A percentile compares a stretch with the other conserved stretches of the same genome.
Conservation (phyloP, 1,140 invertebrate species). For the Drosophila takahashii region DNA sequence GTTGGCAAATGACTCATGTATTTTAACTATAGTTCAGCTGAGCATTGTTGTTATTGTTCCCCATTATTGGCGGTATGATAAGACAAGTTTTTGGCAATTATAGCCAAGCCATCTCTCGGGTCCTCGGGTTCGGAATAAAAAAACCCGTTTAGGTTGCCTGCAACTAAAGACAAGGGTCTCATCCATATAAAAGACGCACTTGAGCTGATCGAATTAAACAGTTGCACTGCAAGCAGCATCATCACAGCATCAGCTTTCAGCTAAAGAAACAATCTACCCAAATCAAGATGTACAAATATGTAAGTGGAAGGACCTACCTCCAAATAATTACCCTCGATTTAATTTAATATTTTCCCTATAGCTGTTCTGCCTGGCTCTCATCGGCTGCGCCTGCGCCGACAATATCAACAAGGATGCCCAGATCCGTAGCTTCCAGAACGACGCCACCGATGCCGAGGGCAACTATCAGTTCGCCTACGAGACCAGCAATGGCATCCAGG, state of each 20-base stretch:
- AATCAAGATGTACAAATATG: constrained; percentile 78
- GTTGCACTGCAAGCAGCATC: constrained; percentile 68
- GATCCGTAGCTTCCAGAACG: constrained; percentile 80
- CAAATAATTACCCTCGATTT: not conserved
- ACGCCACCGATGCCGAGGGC: constrained; percentile 77
- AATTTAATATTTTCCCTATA: constrained; percentile 16
- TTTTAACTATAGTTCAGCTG: constrained; percentile 60
- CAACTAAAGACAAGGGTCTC: constrained; percentile 21
- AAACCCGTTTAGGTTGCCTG: constrained; percentile 60
- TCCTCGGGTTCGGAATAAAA: constrained; percentile 36
- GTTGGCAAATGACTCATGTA: constrained; percentile 79
- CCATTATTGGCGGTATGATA: constrained; percentile 71
- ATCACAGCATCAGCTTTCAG: constrained; percentile 37
- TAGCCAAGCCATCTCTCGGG: constrained; percentile 50
- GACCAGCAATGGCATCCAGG: constrained; percentile 79
- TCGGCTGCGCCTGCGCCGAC: constrained; percentile 68
- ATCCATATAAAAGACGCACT: constrained; percentile 74
- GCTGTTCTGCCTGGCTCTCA: constrained; percentile 70
- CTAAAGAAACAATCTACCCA: constrained; percentile 5
- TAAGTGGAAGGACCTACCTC: constrained; percentile 43
- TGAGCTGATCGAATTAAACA: constrained; percentile 66
- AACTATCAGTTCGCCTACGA: constrained; percentile 81
- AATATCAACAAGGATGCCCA: constrained; percentile 83
- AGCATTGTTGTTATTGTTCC: constrained; percentile 57
- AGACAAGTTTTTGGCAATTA: constrained; percentile 71